These are phyloP conservation scores for Drosophila subpulchrella DNA, from an alignment of 1,140 invertebrate genomes.

Conservation along the genomic window DNA sequence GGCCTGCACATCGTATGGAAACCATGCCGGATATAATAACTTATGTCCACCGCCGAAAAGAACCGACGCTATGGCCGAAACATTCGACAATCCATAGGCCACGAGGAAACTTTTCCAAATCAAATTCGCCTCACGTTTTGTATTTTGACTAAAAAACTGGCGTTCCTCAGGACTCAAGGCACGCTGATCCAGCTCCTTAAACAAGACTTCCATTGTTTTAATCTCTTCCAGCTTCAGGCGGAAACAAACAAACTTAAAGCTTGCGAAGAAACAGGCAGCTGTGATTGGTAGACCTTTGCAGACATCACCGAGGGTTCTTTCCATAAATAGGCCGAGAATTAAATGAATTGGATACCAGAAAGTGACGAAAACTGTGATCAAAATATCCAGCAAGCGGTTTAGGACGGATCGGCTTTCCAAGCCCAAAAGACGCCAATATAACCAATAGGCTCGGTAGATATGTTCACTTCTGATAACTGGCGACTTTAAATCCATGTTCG, in stretches of 20 bases:
- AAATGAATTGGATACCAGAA: conserved; percentile 59
- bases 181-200: conserved; percentile 42
- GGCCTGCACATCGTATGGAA: conserved; percentile 52
- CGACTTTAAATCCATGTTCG: conserved; percentile 17
- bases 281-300: conserved; percentile 55
- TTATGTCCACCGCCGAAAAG: conserved; percentile 25
- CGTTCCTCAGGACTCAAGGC: conserved; percentile 32
- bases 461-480: conserved; percentile 22
- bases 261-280: conserved; percentile 44
- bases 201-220: conserved; percentile 17
- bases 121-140: conserved; percentile 21
- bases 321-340: conserved; percentile 30
- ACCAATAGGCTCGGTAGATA: conserved; percentile 39
- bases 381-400: conserved; percentile 12
- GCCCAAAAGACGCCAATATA: conserved; percentile 44
- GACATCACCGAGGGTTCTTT: conserved; percentile 26
- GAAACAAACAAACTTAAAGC: conserved; percentile 54
- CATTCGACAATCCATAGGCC: conserved; percentile 38
- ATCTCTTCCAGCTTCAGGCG: conserved; percentile 47
- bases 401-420: conserved; percentile 11
- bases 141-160: conserved; percentile 27
- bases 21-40: conserved; percentile 61
- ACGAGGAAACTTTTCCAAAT: conserved; percentile 47
- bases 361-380: conserved; percentile 44
- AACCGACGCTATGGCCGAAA: conserved; percentile 25